A percentile compares a stretch with the other conserved stretches of the same genome.
phyloP scores from a whole-genome alignment of 2,888 invertebrate species.

The Acholoe squamosa region DNA sequence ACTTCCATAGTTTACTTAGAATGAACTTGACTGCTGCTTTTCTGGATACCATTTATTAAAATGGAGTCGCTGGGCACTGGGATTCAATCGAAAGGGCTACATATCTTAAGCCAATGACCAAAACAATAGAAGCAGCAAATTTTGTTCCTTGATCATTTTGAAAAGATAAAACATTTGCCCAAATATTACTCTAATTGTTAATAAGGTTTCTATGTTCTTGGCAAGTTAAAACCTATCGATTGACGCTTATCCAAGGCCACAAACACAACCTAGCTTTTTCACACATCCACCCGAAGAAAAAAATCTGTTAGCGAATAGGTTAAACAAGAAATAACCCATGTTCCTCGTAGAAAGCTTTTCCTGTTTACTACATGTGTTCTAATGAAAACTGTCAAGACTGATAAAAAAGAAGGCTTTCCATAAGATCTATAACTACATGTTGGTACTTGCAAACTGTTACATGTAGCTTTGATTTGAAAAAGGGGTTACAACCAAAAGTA shows the following conservation, averaged over 20 bases:
- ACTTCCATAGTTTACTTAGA: neutral
- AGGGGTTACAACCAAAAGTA: neutral
- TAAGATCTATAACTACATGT: constrained; percentile 40
- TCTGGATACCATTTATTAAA: neutral
- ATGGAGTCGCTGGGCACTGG: too few species aligned
- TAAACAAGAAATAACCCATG: constrained; percentile 38
- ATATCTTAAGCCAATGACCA: neutral
- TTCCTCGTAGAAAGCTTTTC: constrained; percentile 61
- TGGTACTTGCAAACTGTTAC: constrained; percentile 36
- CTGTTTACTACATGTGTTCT: constrained; percentile 59
- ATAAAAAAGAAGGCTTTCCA: constrained; percentile 61
- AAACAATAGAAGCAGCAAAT: constrained; percentile 39
- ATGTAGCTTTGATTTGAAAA: constrained; percentile 31
- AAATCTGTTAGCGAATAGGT: constrained; percentile 49
- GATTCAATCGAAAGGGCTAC: too few species aligned
- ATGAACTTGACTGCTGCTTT: neutral
- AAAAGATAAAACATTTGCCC: neutral
- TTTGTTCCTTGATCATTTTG: neutral
- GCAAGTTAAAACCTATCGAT: neutral
- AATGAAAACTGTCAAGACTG: constrained; percentile 43
- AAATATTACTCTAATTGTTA: neutral
- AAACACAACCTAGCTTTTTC: constrained; percentile 34
- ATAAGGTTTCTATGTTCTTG: constrained; percentile 57
- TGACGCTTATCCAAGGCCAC: neutral
- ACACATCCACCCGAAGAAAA: constrained; percentile 35